Percentiles rank a stretch among this genome's conserved stretches.
Conservation (phyloP, 2,888 invertebrate genomes). For the Chironomus riparius region DNA sequence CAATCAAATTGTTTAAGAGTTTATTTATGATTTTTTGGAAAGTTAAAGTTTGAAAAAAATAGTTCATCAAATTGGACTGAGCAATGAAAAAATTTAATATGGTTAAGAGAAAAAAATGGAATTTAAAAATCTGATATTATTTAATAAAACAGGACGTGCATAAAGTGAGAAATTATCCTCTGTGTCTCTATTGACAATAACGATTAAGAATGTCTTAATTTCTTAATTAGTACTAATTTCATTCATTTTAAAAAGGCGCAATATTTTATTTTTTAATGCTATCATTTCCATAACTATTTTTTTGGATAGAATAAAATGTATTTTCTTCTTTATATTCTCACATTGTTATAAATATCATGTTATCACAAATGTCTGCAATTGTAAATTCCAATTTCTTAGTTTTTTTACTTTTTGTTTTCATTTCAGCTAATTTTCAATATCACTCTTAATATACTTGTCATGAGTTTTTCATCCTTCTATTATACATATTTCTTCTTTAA, state of each 20-base stretch:
- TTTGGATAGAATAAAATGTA: background rate
- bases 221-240: background rate
- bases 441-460: too few relatives aligned
- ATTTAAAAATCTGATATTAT: background rate
- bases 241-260: conserved; percentile 20
- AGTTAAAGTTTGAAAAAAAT: too few relatives aligned
- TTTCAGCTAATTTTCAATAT: background rate
- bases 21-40: background rate
- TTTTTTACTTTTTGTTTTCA: background rate
- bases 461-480: too few relatives aligned
- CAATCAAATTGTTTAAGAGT: too few relatives aligned
- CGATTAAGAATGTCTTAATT: background rate
- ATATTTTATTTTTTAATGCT: background rate
- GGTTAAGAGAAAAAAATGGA: background rate
- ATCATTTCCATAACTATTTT: background rate
- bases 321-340: background rate
- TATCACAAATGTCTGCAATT: conserved; percentile 26
- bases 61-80: too few relatives aligned
- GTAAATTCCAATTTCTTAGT: conserved; percentile 15
- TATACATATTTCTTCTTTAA: too few relatives aligned
- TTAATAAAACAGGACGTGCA: background rate
- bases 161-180: too few relatives aligned
- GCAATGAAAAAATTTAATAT: too few relatives aligned
- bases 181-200: background rate
- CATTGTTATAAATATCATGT: background rate